Evolutionary conservation across 1,140 invertebrate species (phyloP).

Genomic region (Pseudomyrmex flavicornis): DNA sequence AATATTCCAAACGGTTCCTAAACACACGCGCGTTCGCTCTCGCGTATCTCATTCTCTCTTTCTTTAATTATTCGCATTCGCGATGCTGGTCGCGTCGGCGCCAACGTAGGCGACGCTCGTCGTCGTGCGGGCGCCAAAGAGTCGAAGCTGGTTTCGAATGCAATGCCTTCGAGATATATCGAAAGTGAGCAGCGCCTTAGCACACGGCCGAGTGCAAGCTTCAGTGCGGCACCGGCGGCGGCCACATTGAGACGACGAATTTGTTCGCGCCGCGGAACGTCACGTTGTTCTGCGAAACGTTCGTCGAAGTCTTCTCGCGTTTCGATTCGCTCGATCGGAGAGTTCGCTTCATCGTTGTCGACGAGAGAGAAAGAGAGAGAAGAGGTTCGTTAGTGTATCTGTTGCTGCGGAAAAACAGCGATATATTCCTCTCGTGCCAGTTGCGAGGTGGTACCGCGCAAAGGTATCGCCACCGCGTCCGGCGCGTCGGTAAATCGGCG

Average conservation of each 20-base stretch:
- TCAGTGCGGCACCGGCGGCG: slow-evolving; percentile 36
- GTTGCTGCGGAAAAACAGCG: background rate
- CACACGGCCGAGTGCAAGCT: background rate
- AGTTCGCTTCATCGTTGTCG: background rate
- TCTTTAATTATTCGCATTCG: slow-evolving; percentile 9
- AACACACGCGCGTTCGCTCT: background rate
- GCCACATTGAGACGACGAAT: slow-evolving; percentile 29
- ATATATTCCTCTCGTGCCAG: background rate
- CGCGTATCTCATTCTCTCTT: too few species aligned
- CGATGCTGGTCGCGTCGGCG: background rate
- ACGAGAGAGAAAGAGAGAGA: background rate
- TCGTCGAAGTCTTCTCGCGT: background rate
- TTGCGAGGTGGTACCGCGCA: slow-evolving; percentile 5
- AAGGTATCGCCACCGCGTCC: background rate
- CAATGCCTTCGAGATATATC: background rate
- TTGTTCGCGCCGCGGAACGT: background rate
- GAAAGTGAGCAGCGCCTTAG: background rate
- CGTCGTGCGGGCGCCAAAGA: slow-evolving; percentile 24
- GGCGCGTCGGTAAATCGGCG: background rate
- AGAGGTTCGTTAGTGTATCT: too few species aligned
- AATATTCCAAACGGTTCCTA: too few species aligned
- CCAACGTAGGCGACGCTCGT: slow-evolving; percentile 42
- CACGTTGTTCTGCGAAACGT: background rate
- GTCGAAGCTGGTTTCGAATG: slow-evolving; percentile 17
- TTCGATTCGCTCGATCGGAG: background rate